Conservation (phyloP, 2,797 vertebrate genomes). For the Denticeps clupeoides region DNA sequence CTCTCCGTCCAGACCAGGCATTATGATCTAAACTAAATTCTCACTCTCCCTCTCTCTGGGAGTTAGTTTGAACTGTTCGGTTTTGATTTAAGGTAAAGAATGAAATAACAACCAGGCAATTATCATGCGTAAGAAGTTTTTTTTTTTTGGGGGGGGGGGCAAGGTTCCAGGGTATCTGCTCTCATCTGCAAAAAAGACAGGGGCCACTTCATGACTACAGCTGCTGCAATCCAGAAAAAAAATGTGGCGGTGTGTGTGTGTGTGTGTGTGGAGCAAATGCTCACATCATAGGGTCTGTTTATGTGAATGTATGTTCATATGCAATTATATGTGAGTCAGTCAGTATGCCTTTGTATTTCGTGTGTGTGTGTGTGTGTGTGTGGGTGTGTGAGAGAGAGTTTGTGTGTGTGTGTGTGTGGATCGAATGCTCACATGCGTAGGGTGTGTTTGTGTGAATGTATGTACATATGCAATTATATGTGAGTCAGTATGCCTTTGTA, state of each 20-base stretch:
- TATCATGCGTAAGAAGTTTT: too few species aligned
- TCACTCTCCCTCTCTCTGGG: too few species aligned
- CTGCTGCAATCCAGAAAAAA: constrained; percentile 15
- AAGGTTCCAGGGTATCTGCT: constrained; percentile 58
- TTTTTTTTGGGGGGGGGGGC: too few species aligned
- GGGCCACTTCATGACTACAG: constrained; percentile 34
- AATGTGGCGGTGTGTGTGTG: constrained; percentile 4
- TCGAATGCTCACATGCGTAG: too few species aligned
- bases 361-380: constrained; percentile 7
- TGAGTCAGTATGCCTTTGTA: too few species aligned
- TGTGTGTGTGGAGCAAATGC: constrained; percentile 14
- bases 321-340: constrained; percentile 15
- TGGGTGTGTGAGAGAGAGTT: not conserved
- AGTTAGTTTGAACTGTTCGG: too few species aligned
- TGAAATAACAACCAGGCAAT: too few species aligned
- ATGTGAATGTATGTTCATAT: constrained; percentile 6
- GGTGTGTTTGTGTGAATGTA: not conserved
- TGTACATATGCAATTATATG: too few species aligned
- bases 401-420: not conserved
- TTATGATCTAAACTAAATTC: too few species aligned
- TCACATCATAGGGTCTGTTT: too few species aligned
- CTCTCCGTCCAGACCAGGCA: too few species aligned
- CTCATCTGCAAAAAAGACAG: constrained; percentile 48
- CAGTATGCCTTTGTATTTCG: constrained; percentile 34
- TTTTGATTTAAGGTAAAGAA: too few species aligned